phyloP scores from a whole-genome alignment of 1,140 invertebrate species.

The Drosophila mauritiana region DNA sequence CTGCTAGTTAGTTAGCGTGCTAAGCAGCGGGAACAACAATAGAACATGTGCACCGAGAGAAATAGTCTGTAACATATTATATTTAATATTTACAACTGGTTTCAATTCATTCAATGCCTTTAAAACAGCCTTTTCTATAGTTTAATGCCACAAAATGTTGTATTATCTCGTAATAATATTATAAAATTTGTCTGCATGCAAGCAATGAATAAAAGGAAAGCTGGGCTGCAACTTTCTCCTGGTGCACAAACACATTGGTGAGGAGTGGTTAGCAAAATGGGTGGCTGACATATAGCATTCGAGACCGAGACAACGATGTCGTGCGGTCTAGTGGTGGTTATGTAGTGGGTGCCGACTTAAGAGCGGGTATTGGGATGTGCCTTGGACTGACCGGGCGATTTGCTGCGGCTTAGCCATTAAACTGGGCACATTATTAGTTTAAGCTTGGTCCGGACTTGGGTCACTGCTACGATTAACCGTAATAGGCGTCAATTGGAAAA shows the following conservation, averaged over 20 bases:
- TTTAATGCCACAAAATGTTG: too few species aligned
- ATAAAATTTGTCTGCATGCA: too few species aligned
- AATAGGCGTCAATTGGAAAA: conserved; percentile 82
- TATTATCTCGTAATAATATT: too few species aligned
- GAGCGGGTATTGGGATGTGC: conserved; percentile 13
- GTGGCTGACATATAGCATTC: conserved; percentile 6
- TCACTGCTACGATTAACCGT: conserved; percentile 82
- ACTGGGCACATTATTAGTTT: conserved; percentile 81
- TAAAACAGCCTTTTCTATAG: too few species aligned
- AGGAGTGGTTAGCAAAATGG: conserved; percentile 1
- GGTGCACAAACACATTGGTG: conserved; percentile 4
- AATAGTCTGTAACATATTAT: not conserved
- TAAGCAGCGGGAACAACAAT: conserved; percentile 54
- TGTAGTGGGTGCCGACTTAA: conserved; percentile 39
- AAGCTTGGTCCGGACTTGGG: conserved; percentile 78
- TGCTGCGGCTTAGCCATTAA: conserved; percentile 80
- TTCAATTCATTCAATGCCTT: too few species aligned
- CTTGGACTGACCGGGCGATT: conserved; percentile 59
- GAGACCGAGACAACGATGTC: conserved; percentile 44
- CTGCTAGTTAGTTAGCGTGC: conserved; percentile 71
- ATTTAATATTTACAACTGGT: too few species aligned
- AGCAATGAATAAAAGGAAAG: too few species aligned
- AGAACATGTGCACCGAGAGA: conserved; percentile 11
- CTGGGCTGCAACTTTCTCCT: not conserved
- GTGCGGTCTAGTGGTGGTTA: conserved; percentile 64